Percentiles rank a stretch among this genome's conserved stretches.
These are phyloP conservation scores for Mesitornis unicolor DNA, from an alignment of 2,113 vertebrate species.

Conservation along the genomic window DNA sequence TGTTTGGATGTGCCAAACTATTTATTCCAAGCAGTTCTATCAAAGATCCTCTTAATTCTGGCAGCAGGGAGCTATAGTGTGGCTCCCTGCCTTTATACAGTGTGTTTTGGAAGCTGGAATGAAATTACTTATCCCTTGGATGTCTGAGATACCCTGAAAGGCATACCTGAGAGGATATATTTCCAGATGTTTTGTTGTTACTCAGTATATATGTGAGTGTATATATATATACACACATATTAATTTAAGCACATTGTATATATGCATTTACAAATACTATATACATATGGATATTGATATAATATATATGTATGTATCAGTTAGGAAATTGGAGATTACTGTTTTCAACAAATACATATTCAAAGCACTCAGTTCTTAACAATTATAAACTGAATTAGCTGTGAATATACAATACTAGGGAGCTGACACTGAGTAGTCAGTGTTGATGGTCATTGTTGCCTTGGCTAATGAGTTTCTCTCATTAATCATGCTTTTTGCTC, in stretches of 20 bases:
- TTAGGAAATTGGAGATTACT: not conserved
- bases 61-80: not conserved
- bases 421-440: not conserved
- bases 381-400: not conserved
- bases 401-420: accelerated
- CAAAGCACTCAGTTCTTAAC: not conserved
- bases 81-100: not conserved
- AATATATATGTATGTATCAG: not conserved
- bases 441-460: not conserved
- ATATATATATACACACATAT: not conserved
- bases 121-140: not conserved
- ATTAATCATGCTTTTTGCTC: not conserved
- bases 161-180: not conserved
- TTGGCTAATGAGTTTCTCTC: not conserved
- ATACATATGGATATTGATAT: not conserved
- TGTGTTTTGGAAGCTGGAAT: not conserved
- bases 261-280: not conserved
- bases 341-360: not conserved
- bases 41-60: not conserved
- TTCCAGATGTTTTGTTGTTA: not conserved
- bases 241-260: not conserved
- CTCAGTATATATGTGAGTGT: not conserved
- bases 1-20: not conserved
- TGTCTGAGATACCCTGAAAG: not conserved
- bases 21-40: not conserved